Evolutionary conservation across 2,888 invertebrate genomes (phyloP).

Genomic region (Erannis defoliaria): DNA sequence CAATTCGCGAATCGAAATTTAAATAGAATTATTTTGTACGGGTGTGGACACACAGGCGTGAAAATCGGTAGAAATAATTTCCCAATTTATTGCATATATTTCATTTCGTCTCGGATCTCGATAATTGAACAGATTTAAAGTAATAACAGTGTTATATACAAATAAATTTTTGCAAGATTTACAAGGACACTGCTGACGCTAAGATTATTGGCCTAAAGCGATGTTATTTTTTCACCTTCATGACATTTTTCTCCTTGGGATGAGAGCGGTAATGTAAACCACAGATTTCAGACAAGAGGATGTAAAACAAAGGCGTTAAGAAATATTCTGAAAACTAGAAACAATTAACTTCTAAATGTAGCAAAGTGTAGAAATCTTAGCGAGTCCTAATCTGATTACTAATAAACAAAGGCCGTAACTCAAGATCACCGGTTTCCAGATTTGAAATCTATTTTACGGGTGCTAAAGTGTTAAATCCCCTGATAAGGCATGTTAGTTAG

Average conservation of each 20-base stretch:
- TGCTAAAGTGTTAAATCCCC: conserved; percentile 51
- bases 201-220: no score
- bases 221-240: no score
- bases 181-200: no score
- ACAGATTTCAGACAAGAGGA: no score
- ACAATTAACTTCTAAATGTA: neutral
- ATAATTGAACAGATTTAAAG: no score
- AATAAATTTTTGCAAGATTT: no score
- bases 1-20: conserved; percentile 35
- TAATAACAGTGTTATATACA: no score
- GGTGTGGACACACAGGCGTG: conserved; percentile 6
- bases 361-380: conserved; percentile 2
- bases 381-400: conserved; percentile 2
- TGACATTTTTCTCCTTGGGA: no score
- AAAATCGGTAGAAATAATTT: conserved; percentile 7
- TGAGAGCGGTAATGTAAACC: no score
- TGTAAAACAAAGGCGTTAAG: no score
- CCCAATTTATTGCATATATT: neutral
- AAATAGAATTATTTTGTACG: conserved; percentile 29
- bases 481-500: conserved; percentile 48
- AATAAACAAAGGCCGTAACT: conserved; percentile 34
- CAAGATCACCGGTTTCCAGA: conserved; percentile 36
- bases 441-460: conserved; percentile 38
- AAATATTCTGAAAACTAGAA: no score
- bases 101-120: no score